A percentile compares a stretch with the other conserved stretches of the same genome.
Conservation (phyloP, 2,113 vertebrate species). For the Aspidoscelis tigris region DNA sequence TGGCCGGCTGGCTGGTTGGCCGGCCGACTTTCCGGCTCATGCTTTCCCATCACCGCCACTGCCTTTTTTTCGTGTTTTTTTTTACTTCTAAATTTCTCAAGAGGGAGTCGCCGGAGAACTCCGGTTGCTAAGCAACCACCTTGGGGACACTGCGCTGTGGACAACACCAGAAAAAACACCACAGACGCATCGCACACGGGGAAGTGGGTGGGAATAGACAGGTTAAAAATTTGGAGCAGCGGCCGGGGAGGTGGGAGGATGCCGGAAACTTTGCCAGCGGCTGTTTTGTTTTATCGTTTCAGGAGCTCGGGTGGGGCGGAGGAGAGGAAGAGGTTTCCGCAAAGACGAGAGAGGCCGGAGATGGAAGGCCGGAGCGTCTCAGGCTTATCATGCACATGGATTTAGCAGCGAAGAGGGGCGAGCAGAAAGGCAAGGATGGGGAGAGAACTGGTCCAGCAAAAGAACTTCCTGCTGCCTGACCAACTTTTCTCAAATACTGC, state of each 20-base stretch:
- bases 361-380: too few species aligned
- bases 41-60: too few species aligned
- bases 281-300: background rate
- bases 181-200: background rate
- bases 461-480: too few species aligned
- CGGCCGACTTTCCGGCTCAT: too few species aligned
- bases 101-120: background rate
- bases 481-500: too few species aligned
- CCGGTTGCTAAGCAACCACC: background rate
- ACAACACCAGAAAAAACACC: background rate
- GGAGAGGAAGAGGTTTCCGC: too few species aligned
- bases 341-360: background rate
- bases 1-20: too few species aligned
- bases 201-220: too few species aligned
- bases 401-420: background rate
- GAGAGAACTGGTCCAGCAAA: too few species aligned
- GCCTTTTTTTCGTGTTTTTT: background rate
- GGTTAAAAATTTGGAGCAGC: accelerated
- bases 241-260: too few species aligned
- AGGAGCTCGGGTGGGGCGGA: background rate
- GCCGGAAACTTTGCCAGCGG: too few species aligned
- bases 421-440: background rate
- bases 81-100: background rate
- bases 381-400: background rate
- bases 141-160: background rate